Evolutionary conservation across 2,113 vertebrate genomes (phyloP).

Genomic region (Psophia crepitans): DNA sequence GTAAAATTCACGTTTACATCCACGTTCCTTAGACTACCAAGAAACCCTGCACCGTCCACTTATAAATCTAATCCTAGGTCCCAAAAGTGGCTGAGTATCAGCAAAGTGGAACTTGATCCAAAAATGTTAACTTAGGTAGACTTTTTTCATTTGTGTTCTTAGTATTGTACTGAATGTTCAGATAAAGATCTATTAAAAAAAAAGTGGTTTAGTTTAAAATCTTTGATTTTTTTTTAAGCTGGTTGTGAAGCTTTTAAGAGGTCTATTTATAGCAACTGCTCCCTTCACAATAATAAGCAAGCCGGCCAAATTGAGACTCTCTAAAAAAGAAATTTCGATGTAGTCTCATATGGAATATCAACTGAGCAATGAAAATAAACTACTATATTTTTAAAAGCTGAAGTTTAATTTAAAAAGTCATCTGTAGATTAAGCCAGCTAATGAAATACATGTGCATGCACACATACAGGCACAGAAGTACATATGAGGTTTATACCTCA

Average conservation of each 20-base stretch:
- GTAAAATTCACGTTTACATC: neutral
- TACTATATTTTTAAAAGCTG: neutral
- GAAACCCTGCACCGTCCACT: fast-evolving
- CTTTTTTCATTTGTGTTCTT: neutral
- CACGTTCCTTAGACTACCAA: neutral
- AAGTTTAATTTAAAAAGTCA: neutral
- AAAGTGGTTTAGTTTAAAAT: too few species aligned
- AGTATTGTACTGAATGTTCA: neutral
- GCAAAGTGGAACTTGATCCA: neutral
- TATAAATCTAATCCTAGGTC: neutral
- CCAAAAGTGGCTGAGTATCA: neutral
- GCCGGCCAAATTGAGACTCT: neutral
- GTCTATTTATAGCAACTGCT: neutral
- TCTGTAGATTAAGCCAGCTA: neutral
- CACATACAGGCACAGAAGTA: neutral
- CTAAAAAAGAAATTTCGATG: neutral
- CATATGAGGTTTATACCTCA: too few species aligned
- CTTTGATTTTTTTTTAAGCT: too few species aligned
- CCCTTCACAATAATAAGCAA: neutral
- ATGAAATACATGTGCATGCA: neutral
- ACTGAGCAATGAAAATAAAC: neutral
- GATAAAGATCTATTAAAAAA: neutral
- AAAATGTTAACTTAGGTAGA: neutral
- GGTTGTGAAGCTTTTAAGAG: neutral
- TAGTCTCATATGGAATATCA: neutral